phyloP scores from a whole-genome alignment of 2,113 vertebrate genomes.

The Caretta caretta region DNA sequence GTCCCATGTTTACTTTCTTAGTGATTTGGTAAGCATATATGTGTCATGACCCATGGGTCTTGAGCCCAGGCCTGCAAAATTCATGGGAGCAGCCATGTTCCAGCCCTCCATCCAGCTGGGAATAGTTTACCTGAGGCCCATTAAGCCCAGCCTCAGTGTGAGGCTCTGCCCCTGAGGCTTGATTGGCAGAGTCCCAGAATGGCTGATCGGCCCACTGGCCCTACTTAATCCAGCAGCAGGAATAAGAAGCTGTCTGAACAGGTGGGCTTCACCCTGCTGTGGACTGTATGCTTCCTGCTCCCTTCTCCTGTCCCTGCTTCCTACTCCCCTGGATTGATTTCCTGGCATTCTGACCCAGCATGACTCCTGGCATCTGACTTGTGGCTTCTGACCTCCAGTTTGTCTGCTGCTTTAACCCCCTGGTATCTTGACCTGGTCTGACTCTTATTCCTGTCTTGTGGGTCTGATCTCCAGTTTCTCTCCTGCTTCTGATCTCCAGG shows the following conservation, averaged over 20 bases:
- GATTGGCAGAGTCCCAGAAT: neutral
- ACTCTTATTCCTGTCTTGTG: neutral
- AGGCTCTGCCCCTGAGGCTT: neutral
- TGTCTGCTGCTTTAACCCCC: neutral
- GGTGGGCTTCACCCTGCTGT: neutral
- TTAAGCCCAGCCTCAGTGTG: neutral
- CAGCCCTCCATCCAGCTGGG: neutral
- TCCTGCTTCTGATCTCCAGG: neutral
- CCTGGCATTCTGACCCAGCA: neutral
- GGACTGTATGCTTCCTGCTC: no score
- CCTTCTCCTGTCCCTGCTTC: neutral
- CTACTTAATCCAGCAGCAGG: neutral
- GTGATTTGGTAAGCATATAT: neutral
- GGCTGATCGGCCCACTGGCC: neutral
- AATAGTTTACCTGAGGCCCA: neutral
- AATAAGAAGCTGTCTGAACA: neutral
- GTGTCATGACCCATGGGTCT: neutral
- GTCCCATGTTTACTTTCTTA: neutral
- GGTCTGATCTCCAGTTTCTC: neutral
- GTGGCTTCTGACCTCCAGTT: neutral
- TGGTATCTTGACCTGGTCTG: neutral
- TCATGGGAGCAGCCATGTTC: neutral
- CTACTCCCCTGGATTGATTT: neutral
- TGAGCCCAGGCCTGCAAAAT: neutral
- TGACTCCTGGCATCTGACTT: neutral